These are phyloP conservation scores for Lemur catta DNA, from an alignment of 2,797 vertebrate species.

Conservation along the genomic window DNA sequence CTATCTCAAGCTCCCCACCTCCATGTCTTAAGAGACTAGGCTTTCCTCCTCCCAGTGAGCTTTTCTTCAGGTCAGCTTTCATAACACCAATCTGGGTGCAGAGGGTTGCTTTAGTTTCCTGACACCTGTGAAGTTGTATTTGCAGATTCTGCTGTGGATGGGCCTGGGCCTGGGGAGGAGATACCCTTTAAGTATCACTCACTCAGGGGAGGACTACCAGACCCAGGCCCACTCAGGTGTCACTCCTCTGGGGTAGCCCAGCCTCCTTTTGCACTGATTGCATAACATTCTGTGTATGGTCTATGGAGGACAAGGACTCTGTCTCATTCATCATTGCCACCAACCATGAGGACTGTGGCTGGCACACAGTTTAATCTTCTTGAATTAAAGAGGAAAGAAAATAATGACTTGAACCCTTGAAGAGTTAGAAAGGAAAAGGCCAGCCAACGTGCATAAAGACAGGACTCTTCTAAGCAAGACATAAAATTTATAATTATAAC, in stretches of 20 bases:
- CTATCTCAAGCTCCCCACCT: not conserved
- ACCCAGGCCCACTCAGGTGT: no score
- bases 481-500: not conserved
- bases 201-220: not conserved
- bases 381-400: conserved; percentile 50
- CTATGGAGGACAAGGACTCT: conserved; percentile 15
- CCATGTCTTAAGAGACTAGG: not conserved
- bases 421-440: conserved; percentile 14
- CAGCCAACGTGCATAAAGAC: not conserved
- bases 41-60: not conserved
- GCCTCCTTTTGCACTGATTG: not conserved
- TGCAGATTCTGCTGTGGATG: not conserved
- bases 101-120: not conserved
- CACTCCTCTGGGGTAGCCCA: not conserved
- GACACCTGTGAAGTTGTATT: not conserved
- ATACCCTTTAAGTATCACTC: not conserved
- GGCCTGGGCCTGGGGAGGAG: not conserved
- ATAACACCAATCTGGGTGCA: not conserved
- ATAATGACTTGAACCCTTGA: not conserved
- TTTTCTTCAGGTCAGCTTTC: not conserved
- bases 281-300: not conserved
- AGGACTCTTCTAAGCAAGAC: not conserved
- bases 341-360: not conserved
- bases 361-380: not conserved
- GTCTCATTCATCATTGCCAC: conserved; percentile 38